Evolutionary conservation across 2,113 vertebrate species (phyloP).

Genomic region (human (Homo sapiens)): GRCh38 chr21:27929001-27929500

Average conservation of each 20-base stretch:
- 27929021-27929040: slow-evolving; percentile 60
- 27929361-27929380: slow-evolving; percentile 80
- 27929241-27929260: slow-evolving; percentile 8
- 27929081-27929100: not conserved
- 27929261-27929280: not conserved
- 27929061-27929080: slow-evolving; percentile 17
- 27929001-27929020: slow-evolving; percentile 39
- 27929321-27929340: slow-evolving; percentile 82
- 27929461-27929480: slow-evolving; percentile 81
- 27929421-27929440: slow-evolving; percentile 65
- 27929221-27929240: not conserved
- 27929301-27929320: slow-evolving; percentile 47
- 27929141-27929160: slow-evolving; percentile 2
- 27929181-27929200: not conserved
- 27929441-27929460: slow-evolving; percentile 60
- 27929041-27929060: slow-evolving; percentile 39
- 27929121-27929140: not conserved
- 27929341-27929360: slow-evolving; percentile 66
- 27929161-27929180: not conserved
- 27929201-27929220: slow-evolving; percentile 37
- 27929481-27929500: slow-evolving; percentile 65
- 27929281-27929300: slow-evolving; percentile 58
- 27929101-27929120: not conserved
- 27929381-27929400: slow-evolving; percentile 81
- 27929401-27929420: slow-evolving; percentile 80